Evolutionary conservation across 2,113 vertebrate genomes (phyloP), one percentile per base, ranked within the genome.

Genomic region (Electrona antarctica): DNA sequence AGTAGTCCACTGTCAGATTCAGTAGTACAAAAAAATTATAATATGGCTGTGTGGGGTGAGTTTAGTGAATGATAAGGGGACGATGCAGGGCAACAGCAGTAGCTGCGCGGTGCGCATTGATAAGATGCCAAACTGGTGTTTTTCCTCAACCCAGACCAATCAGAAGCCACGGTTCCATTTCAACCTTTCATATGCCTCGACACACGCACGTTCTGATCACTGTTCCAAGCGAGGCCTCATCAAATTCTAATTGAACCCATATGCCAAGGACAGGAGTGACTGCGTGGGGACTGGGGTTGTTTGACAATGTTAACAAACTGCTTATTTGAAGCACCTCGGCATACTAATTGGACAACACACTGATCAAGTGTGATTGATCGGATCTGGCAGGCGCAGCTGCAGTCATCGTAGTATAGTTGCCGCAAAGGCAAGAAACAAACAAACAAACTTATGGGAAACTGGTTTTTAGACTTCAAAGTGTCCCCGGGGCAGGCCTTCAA

Each of bases 321-420:
- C 76, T 82, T 79, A 85, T 87, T 84, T 77, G 74, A 83, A 80
- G 70, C 81, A 84, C 76, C 82, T 85, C 74, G 82, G 80, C 78
- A 86, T 71, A 80, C 78, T 86, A 85, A 88, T 76, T 81, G 80
- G 73, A 70, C 65, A 83, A 84, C 80, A 84, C 71, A 60, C 56
- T 4, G 21, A 50, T 60, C 75, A 61, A 83, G 78, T 67, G 60
- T 14, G 33, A 14, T 21, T 63, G 68, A 87, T 68, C 64, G 75
- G 84, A 74, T 84, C 12, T 51, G 84, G 86, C 81, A 80, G 78
- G 65, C 69, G 54, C 49, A 0, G 8, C 81, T 71, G 33, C 5
- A 67, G 28, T 68, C 69, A 59, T 73, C 41, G 41, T 28, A 12
- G 64, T 8, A 9, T 57, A 69, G 73, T 64, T 70, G 68, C 64